Conservation (phyloP, 2,888 invertebrate genomes). For the Hemaris fuciformis region DNA sequence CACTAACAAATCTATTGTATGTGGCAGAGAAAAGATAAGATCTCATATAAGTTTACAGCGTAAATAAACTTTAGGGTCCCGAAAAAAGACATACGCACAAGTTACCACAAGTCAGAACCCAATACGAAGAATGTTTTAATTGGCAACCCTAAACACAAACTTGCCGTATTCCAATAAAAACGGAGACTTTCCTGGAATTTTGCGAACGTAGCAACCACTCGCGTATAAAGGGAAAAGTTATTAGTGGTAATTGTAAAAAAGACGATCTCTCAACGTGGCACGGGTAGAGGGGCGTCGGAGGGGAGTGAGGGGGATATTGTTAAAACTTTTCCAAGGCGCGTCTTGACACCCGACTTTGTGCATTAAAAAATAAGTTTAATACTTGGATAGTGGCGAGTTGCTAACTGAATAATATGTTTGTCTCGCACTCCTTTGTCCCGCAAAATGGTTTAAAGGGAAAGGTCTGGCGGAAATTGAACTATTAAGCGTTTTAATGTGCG, state of each 20-base stretch:
- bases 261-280: background rate
- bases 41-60: no score
- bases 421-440: background rate
- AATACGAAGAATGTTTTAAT: background rate
- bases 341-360: slow-evolving; percentile 9
- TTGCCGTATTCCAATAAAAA: background rate
- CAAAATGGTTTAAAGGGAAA: background rate
- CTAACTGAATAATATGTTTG: slow-evolving; percentile 1
- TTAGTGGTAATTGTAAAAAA: slow-evolving; percentile 14
- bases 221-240: slow-evolving; percentile 10
- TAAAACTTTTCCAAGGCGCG: slow-evolving; percentile 7
- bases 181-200: background rate
- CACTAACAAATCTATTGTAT: no score
- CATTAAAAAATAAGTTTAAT: slow-evolving; percentile 10
- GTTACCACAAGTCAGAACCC: background rate
- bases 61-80: background rate
- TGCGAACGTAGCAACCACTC: background rate
- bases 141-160: background rate
- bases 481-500: background rate
- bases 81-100: background rate
- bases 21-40: no score
- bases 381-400: background rate
- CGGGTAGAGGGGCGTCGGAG: no score
- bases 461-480: background rate
- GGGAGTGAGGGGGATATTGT: slow-evolving; percentile 8